Evolutionary conservation across 2,888 invertebrate genomes (phyloP).

Genomic region (Tuberolachnus salignus): DNA sequence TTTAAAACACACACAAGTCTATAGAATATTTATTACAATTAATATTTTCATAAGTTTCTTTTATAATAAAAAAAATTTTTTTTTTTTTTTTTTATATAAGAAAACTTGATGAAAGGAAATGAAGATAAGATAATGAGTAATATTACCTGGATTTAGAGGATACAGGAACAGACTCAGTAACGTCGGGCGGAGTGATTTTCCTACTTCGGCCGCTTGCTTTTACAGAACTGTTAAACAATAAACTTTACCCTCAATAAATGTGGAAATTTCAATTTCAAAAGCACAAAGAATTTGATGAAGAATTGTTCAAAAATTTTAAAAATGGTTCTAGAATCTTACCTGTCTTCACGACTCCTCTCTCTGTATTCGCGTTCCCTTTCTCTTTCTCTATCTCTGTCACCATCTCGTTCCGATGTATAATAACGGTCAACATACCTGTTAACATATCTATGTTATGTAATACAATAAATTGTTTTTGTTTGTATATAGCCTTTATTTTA

Average conservation of each 20-base stretch:
- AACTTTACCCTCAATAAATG: constrained; percentile 52
- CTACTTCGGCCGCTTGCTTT: constrained; percentile 62
- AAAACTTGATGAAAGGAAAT: constrained; percentile 49
- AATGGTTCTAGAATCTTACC: constrained; percentile 65
- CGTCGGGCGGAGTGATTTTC: constrained; percentile 70
- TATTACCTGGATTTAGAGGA: constrained; percentile 67
- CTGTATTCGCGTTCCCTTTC: constrained; percentile 73
- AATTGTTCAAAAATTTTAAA: constrained; percentile 32
- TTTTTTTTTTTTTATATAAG: too few species aligned
- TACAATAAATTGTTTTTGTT: constrained; percentile 20
- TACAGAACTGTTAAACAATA: constrained; percentile 60
- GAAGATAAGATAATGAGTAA: constrained; percentile 51
- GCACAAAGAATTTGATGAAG: constrained; percentile 39
- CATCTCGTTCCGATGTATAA: constrained; percentile 66
- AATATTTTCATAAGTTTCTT: neutral
- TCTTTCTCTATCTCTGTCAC: constrained; percentile 76
- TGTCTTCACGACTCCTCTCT: constrained; percentile 78
- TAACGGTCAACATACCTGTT: constrained; percentile 57
- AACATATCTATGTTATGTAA: constrained; percentile 53
- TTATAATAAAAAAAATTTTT: too few species aligned
- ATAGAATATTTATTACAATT: constrained; percentile 41
- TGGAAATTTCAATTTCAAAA: constrained; percentile 53
- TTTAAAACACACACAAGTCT: constrained; percentile 48
- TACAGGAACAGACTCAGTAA: constrained; percentile 63
- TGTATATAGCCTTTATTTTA: constrained; percentile 20